Conservation (phyloP, 2,888 invertebrate genomes). For the Reticulitermes lucifugus region DNA sequence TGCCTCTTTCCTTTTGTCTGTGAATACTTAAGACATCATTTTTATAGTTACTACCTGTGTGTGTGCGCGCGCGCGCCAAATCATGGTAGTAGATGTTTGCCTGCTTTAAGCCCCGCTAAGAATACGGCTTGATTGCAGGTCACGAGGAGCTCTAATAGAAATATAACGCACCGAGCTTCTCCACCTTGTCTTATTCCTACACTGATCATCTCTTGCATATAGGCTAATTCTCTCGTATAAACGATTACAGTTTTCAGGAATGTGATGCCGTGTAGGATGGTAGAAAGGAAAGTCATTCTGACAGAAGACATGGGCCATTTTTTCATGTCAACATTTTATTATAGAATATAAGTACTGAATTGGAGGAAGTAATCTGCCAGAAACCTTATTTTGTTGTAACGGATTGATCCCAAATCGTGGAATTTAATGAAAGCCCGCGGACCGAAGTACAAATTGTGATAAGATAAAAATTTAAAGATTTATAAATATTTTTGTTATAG, state of each 20-base stretch:
- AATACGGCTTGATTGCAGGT: conserved; percentile 29
- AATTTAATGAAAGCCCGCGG: too few relatives aligned
- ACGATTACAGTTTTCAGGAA: too few relatives aligned
- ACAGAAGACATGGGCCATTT: background rate
- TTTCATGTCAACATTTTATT: background rate
- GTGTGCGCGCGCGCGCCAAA: background rate
- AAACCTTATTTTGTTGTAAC: background rate
- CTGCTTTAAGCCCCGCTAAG: conserved; percentile 11
- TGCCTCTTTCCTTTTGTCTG: too few relatives aligned
- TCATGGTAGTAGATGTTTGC: background rate
- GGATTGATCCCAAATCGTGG: background rate
- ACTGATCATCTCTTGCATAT: background rate
- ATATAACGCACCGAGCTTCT: background rate
- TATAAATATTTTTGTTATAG: too few relatives aligned
- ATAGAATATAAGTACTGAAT: background rate
- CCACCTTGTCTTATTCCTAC: background rate
- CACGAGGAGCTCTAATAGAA: background rate
- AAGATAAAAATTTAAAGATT: too few relatives aligned
- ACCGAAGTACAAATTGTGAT: too few relatives aligned
- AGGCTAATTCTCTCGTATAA: background rate
- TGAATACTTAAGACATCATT: too few relatives aligned
- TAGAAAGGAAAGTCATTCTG: background rate
- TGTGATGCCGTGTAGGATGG: too few relatives aligned
- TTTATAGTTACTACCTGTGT: too few relatives aligned
- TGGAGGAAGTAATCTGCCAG: background rate